Evolutionary conservation across 2,113 vertebrate genomes (phyloP).

Genomic region (Hyperopisus bebe): DNA sequence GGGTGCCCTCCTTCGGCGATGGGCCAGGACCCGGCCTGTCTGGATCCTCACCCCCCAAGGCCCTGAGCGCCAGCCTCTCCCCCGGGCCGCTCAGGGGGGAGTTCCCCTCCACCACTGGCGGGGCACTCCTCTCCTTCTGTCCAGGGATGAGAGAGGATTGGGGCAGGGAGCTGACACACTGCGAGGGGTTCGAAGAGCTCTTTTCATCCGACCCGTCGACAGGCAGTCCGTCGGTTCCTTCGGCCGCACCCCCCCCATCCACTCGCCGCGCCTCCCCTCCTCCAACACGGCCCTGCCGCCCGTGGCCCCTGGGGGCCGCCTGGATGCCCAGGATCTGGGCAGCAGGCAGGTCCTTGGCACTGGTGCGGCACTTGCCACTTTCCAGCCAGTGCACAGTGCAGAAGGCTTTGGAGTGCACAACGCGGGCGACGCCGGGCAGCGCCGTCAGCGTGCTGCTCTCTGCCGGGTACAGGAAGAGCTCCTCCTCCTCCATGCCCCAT

Average conservation of each 20-base stretch:
- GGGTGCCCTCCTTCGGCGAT: slow-evolving; percentile 57
- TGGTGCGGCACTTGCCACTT: slow-evolving; percentile 79
- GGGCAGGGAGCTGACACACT: slow-evolving; percentile 12
- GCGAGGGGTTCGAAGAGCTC: slow-evolving; percentile 16
- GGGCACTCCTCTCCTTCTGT: slow-evolving; percentile 23
- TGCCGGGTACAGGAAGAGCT: slow-evolving; percentile 82
- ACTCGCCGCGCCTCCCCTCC: slow-evolving; percentile 52
- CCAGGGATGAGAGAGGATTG: not conserved
- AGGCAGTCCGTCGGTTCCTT: slow-evolving; percentile 37
- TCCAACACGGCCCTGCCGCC: slow-evolving; percentile 56
- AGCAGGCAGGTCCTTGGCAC: slow-evolving; percentile 76
- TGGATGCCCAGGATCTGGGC: slow-evolving; percentile 92
- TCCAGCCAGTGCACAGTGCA: slow-evolving; percentile 98
- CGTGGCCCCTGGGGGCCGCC: slow-evolving; percentile 55
- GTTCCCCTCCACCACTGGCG: slow-evolving; percentile 34
- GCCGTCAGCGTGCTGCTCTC: slow-evolving; percentile 79
- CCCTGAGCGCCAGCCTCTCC: not conserved
- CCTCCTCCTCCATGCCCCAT: slow-evolving; percentile 59
- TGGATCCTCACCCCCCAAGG: slow-evolving; percentile 32
- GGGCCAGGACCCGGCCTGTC: slow-evolving; percentile 70
- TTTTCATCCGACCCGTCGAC: slow-evolving; percentile 44
- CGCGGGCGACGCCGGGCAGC: slow-evolving; percentile 84
- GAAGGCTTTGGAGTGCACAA: slow-evolving; percentile 95
- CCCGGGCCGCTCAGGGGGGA: slow-evolving; percentile 37
- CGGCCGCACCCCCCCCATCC: slow-evolving; percentile 38